Conservation (phyloP, 1,140 invertebrate species). For the Drosophila lacteicornis region DNA sequence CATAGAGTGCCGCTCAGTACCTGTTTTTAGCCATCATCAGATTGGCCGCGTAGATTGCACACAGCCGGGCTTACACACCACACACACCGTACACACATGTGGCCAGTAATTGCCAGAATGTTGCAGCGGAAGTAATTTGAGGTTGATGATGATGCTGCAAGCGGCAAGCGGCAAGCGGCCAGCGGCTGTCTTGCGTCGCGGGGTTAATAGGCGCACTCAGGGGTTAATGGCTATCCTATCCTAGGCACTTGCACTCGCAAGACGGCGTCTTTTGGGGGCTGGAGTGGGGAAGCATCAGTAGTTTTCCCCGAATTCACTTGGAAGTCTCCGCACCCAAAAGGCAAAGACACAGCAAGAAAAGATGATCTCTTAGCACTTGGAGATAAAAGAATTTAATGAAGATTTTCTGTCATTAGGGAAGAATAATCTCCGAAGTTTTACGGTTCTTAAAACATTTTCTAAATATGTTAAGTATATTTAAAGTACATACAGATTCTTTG, state of each 20-base stretch:
- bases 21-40: conserved; percentile 50
- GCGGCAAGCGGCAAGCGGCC: conserved; percentile 6
- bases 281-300: conserved; percentile 19
- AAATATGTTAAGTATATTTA: not conserved
- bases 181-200: conserved; percentile 23
- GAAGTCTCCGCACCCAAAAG: not conserved
- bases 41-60: conserved; percentile 59
- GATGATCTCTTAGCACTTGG: not conserved
- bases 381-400: not conserved
- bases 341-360: not conserved
- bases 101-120: conserved; percentile 71
- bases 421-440: not conserved
- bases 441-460: not conserved
- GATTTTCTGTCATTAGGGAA: not conserved
- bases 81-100: conserved; percentile 7
- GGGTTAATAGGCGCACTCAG: conserved; percentile 66
- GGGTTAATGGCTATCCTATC: conserved; percentile 70
- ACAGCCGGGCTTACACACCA: conserved; percentile 22
- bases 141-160: conserved; percentile 64
- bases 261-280: conserved; percentile 21
- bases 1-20: conserved; percentile 9
- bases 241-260: conserved; percentile 50
- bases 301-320: conserved; percentile 32
- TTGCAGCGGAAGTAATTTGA: conserved; percentile 82
- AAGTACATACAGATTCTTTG: not conserved